Percentiles rank a stretch among this genome's conserved stretches.
Evolutionary conservation across 2,888 invertebrate genomes (phyloP).

Genomic region (Junonia oenone): DNA sequence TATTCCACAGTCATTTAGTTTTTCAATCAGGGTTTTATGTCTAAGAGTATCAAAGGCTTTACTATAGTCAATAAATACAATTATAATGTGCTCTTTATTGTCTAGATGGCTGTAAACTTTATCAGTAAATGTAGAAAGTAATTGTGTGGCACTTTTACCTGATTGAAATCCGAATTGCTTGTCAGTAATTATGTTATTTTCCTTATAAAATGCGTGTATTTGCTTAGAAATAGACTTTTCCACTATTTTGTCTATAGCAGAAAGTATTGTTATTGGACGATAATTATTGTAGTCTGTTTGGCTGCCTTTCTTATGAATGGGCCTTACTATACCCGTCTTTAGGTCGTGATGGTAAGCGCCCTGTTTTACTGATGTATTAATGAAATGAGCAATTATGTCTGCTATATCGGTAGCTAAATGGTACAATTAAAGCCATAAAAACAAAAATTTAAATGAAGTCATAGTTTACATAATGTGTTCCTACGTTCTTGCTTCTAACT

Average conservation of each 20-base stretch:
- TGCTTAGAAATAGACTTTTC: not conserved
- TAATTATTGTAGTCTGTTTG: too few relatives aligned
- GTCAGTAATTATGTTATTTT: not conserved
- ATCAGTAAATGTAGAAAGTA: not conserved
- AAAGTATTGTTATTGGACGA: too few relatives aligned
- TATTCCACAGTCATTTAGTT: not conserved
- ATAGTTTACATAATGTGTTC: too few relatives aligned
- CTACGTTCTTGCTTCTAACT: too few relatives aligned
- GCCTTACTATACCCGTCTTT: too few relatives aligned
- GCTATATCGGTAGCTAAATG: not conserved
- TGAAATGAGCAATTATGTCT: not conserved
- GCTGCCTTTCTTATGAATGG: too few relatives aligned
- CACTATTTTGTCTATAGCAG: too few relatives aligned
- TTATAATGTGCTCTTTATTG: not conserved
- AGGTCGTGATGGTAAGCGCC: not conserved
- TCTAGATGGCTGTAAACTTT: not conserved
- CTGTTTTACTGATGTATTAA: not conserved
- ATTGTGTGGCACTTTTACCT: not conserved
- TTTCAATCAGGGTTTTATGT: not conserved
- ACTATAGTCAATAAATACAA: not conserved
- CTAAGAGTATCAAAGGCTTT: constrained; percentile 1
- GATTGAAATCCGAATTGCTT: not conserved
- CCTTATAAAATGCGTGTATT: not conserved
- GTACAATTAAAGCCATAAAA: too few relatives aligned
- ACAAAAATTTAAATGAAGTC: too few relatives aligned